A percentile compares a stretch with the other conserved stretches of the same genome.
These are phyloP conservation scores for Netelia fuscicornis DNA, from an alignment of 2,888 invertebrate species.

Conservation along the genomic window DNA sequence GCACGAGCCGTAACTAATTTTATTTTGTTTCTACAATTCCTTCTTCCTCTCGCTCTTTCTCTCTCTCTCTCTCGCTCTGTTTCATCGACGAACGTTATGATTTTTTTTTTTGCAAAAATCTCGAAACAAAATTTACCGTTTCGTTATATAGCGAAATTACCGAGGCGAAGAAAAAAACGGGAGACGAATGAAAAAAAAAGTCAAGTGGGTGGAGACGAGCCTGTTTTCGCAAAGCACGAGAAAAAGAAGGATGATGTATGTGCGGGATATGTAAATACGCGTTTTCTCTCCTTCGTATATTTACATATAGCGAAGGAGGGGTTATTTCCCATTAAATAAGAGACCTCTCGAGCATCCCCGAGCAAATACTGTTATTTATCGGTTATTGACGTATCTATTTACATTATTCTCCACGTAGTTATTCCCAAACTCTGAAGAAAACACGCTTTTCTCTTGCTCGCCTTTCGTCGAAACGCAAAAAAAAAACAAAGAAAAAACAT, in stretches of 20 bases:
- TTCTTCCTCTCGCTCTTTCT: not conserved
- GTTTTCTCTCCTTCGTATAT: not conserved
- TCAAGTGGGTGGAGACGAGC: not conserved
- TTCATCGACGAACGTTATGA: conserved; percentile 10
- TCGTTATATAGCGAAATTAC: conserved; percentile 19
- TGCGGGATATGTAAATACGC: not conserved
- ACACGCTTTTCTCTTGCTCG: not conserved
- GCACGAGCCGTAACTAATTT: conserved; percentile 44
- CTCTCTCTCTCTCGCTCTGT: not conserved
- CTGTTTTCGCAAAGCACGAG: not conserved
- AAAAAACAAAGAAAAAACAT: not conserved
- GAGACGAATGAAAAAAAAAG: conserved; percentile 21
- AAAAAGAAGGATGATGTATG: not conserved
- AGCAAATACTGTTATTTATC: not conserved
- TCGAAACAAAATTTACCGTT: conserved; percentile 43
- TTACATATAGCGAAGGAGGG: not conserved
- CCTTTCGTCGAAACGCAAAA: not conserved
- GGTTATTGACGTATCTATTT: not conserved
- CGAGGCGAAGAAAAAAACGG: not conserved
- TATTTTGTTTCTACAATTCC: conserved; percentile 1
- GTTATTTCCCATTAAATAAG: not conserved
- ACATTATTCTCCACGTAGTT: not conserved
- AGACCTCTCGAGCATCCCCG: not conserved
- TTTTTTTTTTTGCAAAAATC: conserved; percentile 28
- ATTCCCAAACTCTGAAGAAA: not conserved